Evolutionary conservation across 2,113 vertebrate genomes (phyloP), one percentile per base, ranked within the genome.

Genomic region (Phalacrocorax pelagicus): DNA sequence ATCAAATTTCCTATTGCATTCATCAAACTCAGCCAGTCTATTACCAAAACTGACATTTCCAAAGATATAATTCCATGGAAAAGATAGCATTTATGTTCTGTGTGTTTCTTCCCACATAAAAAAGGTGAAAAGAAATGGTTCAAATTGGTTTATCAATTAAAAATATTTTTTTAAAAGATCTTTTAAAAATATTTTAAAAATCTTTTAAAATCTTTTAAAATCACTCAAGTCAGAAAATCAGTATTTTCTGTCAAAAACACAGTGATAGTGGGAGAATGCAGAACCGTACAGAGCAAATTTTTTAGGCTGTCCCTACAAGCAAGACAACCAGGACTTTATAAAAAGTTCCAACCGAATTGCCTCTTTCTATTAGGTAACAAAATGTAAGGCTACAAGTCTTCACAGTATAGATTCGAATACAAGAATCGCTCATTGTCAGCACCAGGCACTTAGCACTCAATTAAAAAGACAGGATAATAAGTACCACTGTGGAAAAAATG

Each of bases 271-370:
- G 44, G 57, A 85, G 12, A 95, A 93, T 1, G 12, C 10, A 80
- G n/a, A 72, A 32, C 5, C 5, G 21, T 38, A 36, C 52, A 75
- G 30, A 74, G 55, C 3, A 20, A 49, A 88, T 78, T 58, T 36
- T 11, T 84, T 42, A 23, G 6, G 46, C 0, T 49, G 61, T 18
- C 24, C n/a, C 13, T 20, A 3, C 0, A 7, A 69, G 19, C 26
- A 88, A 79, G 44, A 26, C 27, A 89, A 63, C 10, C 44, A 74
- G 47, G 23, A 47, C 12, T 16, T 81, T 4, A 19, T 0, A 71
- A 12, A 17, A 85, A 88, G 23, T 36, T 38, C 24, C 21, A 29
- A 52, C 5, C 47, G 79, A 94, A 87, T 12, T 24, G 20, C 3
- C 1, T 13, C 36, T 32, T 92, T 78, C 34, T 52, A 20, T 12